Evolutionary conservation across 2,113 vertebrate genomes (phyloP), one percentile per base, ranked within the genome.

Genomic region (Thunnus maccoyii): DNA sequence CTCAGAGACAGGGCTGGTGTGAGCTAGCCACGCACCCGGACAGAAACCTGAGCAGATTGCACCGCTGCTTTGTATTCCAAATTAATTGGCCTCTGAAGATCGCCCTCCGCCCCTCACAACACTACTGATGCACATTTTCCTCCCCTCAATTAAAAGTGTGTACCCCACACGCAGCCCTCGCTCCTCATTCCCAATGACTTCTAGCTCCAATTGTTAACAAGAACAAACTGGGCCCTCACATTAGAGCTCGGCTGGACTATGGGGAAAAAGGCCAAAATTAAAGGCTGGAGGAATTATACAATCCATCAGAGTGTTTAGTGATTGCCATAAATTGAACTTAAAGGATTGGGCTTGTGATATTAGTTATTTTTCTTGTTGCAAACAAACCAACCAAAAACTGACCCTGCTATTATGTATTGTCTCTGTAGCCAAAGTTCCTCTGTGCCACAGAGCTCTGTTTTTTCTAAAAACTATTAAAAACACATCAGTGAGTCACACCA

Each of bases 31-130:
- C 54, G 76, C 68, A 84, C 89, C 87, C 80, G 58, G 87, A 86
- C 91, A 83, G 88, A 91, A 90, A 91, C 88, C 86, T 74, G 90
- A 93, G 92, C 93, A 94, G 94, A 94, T 94, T 94, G 94, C 87
- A 32, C 78, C 41, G 25, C 92, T 95, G 91, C 86, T 95, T 94
- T 95, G 92, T 94, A 93, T 95, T 95, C 93, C 92, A 91, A 84
- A 93, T 93, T 95, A 95, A 95, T 95, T 95, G 94, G 94, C 95
- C 95, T 95, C 94, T 90, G 90, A 94, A 95, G 94, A 94, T 92
- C 61, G 20, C 88, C 89, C 82, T 78, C 78, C 76, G 27, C 88
- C 84, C 88, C 84, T 88, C 90, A 80, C 83, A 84, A 82, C 85
- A 84, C 85, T 84, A 92, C 92, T 90, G 90, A 92, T 91, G 89